phyloP scores from a whole-genome alignment of 2,797 vertebrate species.

The Paramormyrops hopkinsi region DNA sequence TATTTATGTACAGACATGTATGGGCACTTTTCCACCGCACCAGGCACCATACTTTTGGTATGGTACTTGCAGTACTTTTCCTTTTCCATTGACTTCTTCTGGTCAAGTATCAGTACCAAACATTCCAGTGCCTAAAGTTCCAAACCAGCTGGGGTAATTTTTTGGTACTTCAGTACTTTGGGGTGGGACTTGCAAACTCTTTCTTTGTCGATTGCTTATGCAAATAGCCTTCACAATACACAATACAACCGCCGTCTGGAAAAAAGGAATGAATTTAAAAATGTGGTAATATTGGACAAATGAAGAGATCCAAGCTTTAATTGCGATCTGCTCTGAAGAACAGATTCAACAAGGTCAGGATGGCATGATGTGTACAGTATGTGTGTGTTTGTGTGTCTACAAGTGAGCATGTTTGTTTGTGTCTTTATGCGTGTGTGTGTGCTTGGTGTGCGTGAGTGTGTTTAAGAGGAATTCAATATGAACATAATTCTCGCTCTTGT shows the following conservation, averaged over 20 bases:
- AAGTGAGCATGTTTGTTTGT: background rate
- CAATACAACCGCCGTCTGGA: background rate
- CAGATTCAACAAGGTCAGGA: background rate
- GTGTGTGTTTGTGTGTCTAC: background rate
- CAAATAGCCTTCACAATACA: background rate
- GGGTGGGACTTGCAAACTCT: background rate
- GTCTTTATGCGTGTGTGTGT: background rate
- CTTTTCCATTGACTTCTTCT: background rate
- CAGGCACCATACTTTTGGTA: background rate
- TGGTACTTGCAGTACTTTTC: background rate
- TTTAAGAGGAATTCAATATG: background rate
- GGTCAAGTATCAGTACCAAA: background rate
- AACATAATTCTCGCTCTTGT: background rate
- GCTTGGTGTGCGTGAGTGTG: background rate
- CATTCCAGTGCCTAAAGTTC: background rate
- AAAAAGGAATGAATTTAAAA: background rate
- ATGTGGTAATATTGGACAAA: background rate
- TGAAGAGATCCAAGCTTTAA: background rate
- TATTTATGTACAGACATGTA: slow-evolving; percentile 23
- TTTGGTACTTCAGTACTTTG: background rate
- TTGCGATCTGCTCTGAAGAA: background rate
- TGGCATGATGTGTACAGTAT: background rate
- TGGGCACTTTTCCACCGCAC: background rate
- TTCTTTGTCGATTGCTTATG: background rate
- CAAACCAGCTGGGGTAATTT: background rate